Evolutionary conservation across 2,113 vertebrate genomes (phyloP).

Genomic region (Eubucco bourcierii): DNA sequence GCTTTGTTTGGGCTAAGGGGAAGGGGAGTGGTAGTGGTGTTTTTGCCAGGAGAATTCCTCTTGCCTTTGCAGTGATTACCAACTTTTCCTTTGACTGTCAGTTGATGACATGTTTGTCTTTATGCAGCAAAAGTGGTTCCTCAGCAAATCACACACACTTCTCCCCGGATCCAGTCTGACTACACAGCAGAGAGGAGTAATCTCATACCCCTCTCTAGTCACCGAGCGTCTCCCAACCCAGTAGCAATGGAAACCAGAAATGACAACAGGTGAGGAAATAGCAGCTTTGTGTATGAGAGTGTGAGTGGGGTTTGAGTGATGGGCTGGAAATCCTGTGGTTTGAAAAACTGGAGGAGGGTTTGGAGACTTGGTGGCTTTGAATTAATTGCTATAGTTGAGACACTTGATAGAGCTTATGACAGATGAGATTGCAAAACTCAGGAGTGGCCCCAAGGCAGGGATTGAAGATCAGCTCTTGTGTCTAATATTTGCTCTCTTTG

Average conservation of each 20-base stretch:
- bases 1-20: background rate
- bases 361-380: background rate
- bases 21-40: background rate
- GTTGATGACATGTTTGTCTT: background rate
- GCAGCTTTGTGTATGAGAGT: background rate
- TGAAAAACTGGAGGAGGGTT: background rate
- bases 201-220: conserved; percentile 92
- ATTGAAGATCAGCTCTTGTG: background rate
- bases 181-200: conserved; percentile 90
- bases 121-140: conserved; percentile 95
- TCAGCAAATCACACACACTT: conserved; percentile 94
- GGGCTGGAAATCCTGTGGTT: background rate
- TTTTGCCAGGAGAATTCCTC: background rate
- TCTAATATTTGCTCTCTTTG: conserved; percentile 15
- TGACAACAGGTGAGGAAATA: conserved; percentile 87
- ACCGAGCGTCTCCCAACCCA: conserved; percentile 93
- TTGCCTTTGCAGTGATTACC: background rate
- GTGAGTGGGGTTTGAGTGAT: background rate
- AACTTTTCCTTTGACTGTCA: background rate
- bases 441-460: background rate
- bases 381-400: background rate
- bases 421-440: background rate
- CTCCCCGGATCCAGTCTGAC: conserved; percentile 93
- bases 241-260: conserved; percentile 95
- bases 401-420: background rate